Evolutionary conservation across 2,113 vertebrate species (phyloP).

Genomic region (Oxyruncus cristatus): DNA sequence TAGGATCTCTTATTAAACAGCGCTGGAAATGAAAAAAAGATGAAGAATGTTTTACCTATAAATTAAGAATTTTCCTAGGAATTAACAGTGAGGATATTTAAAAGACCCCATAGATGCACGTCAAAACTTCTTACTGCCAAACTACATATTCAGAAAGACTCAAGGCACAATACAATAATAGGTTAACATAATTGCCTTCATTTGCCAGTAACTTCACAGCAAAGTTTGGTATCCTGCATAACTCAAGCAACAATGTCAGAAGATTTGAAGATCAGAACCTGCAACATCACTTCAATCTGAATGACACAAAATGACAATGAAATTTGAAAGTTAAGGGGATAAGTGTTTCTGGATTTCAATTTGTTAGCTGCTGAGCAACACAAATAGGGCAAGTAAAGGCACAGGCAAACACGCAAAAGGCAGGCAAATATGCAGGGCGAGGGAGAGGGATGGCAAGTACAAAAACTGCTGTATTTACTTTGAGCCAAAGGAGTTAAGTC

Average conservation of each 20-base stretch:
- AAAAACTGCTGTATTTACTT: neutral
- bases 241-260: neutral
- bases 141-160: neutral
- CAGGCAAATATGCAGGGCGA: neutral
- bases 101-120: neutral
- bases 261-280: neutral
- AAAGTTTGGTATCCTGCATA: neutral
- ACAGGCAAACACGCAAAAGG: neutral
- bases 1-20: conserved; percentile 90
- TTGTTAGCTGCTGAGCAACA: neutral
- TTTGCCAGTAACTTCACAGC: neutral
- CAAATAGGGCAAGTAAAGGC: neutral
- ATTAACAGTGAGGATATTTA: neutral
- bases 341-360: neutral
- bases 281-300: neutral
- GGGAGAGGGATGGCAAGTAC: neutral
- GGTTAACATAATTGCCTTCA: neutral
- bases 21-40: conserved; percentile 62
- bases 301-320: neutral
- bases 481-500: neutral
- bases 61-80: neutral
- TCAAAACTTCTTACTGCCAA: neutral
- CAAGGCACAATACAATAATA: neutral
- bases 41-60: neutral
- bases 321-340: neutral